phyloP scores from a whole-genome alignment of 2,113 vertebrate species.

The Seriola rivoliana region DNA sequence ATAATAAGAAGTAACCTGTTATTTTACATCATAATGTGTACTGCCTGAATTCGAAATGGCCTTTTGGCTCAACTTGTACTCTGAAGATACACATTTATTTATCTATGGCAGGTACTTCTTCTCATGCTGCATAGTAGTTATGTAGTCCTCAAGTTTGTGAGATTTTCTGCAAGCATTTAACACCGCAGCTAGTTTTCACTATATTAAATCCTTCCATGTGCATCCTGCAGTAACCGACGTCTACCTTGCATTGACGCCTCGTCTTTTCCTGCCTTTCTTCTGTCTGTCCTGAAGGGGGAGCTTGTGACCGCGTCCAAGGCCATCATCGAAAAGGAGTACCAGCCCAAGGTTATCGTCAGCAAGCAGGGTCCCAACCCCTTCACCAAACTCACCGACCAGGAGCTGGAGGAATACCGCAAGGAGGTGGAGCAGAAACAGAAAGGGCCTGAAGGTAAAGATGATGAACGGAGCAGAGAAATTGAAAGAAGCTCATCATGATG shows the following conservation, averaged over 20 bases:
- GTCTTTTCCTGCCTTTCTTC: neutral
- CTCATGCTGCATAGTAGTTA: neutral
- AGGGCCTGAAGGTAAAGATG: conserved; percentile 88
- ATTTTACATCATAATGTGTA: neutral
- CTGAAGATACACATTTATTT: neutral
- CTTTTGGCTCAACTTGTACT: neutral
- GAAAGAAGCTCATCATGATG: neutral
- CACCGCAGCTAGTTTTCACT: neutral
- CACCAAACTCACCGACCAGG: conserved; percentile 93
- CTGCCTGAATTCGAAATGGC: neutral
- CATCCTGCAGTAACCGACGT: neutral
- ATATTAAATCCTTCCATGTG: neutral
- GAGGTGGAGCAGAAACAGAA: conserved; percentile 97
- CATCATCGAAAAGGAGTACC: conserved; percentile 98
- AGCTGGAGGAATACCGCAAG: conserved; percentile 94
- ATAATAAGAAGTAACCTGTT: neutral
- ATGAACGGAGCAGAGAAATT: neutral
- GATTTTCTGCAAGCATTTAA: neutral
- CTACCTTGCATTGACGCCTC: neutral
- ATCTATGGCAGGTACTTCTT: conserved; percentile 3
- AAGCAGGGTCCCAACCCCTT: conserved; percentile 97
- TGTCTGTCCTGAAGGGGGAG: conserved; percentile 88
- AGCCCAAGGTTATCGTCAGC: conserved; percentile 94
- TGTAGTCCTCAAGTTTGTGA: neutral
- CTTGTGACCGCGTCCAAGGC: conserved; percentile 98